Percentiles rank a stretch among this genome's conserved stretches.
phyloP scores from a whole-genome alignment of 2,888 invertebrate genomes.

The Pachycephus smyrnensis region DNA sequence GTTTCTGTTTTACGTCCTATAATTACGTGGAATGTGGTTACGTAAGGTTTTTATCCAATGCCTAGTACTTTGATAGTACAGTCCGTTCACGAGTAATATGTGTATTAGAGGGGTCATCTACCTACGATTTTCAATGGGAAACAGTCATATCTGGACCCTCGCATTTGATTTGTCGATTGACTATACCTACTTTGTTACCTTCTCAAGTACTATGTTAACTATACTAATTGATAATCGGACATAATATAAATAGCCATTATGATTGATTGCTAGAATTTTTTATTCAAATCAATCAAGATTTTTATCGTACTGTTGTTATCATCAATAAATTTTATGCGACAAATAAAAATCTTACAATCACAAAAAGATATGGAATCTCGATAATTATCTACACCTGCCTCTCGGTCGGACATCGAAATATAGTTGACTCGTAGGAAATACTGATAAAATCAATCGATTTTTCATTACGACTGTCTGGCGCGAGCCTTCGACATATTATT shows the following conservation, averaged over 20 bases:
- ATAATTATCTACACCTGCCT: not conserved
- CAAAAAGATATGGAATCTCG: no score
- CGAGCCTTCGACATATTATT: not conserved
- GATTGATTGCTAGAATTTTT: not conserved
- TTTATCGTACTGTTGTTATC: not conserved
- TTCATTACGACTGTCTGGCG: not conserved
- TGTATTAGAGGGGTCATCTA: not conserved
- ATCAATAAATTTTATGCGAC: not conserved
- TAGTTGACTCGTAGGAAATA: not conserved
- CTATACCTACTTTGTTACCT: not conserved
- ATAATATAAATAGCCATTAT: not conserved
- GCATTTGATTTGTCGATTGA: not conserved
- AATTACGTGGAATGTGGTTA: not conserved
- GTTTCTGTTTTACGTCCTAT: not conserved
- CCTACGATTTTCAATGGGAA: not conserved
- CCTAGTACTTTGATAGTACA: not conserved
- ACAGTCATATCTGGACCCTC: no score
- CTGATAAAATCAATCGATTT: not conserved
- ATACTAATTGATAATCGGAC: not conserved
- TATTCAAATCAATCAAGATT: not conserved
- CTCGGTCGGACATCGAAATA: not conserved
- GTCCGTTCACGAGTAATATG: not conserved
- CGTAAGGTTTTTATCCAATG: not conserved
- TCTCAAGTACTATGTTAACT: no score
- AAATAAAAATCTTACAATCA: not conserved